These are phyloP conservation scores for Steinernema scapterisci DNA, from an alignment of 2,888 invertebrate genomes.

Conservation along the genomic window DNA sequence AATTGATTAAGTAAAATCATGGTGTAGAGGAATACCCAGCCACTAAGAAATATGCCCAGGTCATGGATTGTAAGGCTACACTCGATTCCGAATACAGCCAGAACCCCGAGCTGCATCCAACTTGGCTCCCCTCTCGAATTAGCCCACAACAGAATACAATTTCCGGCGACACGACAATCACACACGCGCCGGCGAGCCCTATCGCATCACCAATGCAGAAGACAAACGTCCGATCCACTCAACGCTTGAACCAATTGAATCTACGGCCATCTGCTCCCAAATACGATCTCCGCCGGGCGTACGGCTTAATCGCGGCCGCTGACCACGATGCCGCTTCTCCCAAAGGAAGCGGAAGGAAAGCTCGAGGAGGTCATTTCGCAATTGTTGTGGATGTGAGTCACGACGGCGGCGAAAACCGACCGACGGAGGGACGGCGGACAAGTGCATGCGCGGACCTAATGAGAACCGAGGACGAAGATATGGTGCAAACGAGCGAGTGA, in stretches of 20 bases:
- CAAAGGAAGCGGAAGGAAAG: not conserved
- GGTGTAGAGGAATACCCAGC: no score
- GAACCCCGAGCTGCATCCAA: no score
- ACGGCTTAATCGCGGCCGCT: conserved; percentile 1
- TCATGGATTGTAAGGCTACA: no score
- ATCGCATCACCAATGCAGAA: no score
- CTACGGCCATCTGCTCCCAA: conserved; percentile 7
- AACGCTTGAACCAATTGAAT: not conserved
- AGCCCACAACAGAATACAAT: no score
- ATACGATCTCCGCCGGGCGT: conserved; percentile 3
- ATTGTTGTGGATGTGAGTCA: conserved; percentile 21
- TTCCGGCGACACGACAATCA: no score
- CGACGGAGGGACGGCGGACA: not conserved
- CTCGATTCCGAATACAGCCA: no score
- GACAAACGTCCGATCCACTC: no score
- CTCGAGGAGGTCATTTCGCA: conserved; percentile 31
- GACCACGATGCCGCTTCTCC: not conserved
- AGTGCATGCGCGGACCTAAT: conserved; percentile 16
- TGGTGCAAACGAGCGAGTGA: conserved; percentile 25
- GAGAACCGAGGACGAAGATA: conserved; percentile 3
- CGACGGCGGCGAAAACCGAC: not conserved
- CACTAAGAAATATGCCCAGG: no score
- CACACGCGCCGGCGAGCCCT: no score
- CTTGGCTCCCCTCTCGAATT: no score
- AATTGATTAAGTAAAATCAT: no score